A percentile compares a stretch with the other conserved stretches of the same genome.
Conservation (phyloP, 2,797 vertebrate genomes). For the Mormyrops attenuatus region DNA sequence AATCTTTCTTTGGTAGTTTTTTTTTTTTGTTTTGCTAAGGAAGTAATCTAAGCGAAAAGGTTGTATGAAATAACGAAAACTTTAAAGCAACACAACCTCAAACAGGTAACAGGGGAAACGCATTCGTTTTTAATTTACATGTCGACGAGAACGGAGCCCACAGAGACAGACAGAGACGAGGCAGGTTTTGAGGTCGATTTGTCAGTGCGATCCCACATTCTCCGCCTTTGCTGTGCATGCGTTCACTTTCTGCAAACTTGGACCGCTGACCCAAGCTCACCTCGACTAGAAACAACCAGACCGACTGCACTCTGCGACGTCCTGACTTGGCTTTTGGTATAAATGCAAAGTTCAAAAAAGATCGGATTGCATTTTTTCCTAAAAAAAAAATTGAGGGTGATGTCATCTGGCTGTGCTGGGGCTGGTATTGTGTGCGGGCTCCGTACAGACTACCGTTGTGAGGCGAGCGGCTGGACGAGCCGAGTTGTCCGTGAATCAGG, state of each 20-base stretch:
- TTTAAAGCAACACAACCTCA: neutral
- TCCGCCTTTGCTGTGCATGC: neutral
- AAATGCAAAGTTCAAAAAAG: conserved; percentile 8
- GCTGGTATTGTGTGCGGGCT: neutral
- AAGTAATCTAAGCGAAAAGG: neutral
- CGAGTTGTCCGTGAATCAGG: neutral
- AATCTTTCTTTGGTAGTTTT: neutral
- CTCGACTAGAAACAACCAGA: neutral
- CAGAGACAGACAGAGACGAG: neutral
- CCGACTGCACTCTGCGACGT: neutral
- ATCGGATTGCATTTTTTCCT: conserved; percentile 10
- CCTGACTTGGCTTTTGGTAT: conserved; percentile 16
- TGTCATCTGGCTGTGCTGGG: conserved; percentile 16
- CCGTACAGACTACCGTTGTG: neutral
- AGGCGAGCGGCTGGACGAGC: neutral
- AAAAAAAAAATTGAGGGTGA: conserved; percentile 13
- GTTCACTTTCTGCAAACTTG: neutral
- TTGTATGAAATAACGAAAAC: neutral
- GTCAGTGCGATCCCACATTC: conserved; percentile 4
- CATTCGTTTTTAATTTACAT: neutral
- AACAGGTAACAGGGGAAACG: neutral
- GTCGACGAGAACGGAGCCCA: neutral
- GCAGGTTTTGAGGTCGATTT: conserved; percentile 6
- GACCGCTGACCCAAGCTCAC: neutral
- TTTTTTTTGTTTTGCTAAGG: neutral